Evolutionary conservation across 1,140 invertebrate species (phyloP).

Genomic region (honey bee (Apis mellifera)): DNA sequence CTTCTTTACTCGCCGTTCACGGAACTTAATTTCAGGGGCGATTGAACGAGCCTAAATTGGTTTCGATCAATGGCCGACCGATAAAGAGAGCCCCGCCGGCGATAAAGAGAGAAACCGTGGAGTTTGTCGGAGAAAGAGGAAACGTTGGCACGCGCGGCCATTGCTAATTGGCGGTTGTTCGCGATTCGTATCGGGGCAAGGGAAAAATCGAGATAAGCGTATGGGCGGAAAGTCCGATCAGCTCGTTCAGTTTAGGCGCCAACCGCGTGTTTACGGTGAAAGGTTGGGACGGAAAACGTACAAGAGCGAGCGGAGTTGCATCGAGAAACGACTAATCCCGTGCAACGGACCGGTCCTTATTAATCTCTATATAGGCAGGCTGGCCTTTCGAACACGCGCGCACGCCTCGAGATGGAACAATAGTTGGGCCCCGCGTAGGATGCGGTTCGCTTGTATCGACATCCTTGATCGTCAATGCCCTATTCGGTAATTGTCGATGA

Average conservation of each 20-base stretch:
- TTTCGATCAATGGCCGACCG: constrained; percentile 8
- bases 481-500: constrained; percentile 46
- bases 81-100: background rate
- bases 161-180: constrained; percentile 34
- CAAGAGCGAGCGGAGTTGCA: constrained; percentile 1
- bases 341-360: constrained; percentile 45
- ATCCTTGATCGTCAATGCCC: constrained; percentile 24
- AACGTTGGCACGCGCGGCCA: constrained; percentile 15
- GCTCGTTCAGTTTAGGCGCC: constrained; percentile 43
- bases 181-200: constrained; percentile 28
- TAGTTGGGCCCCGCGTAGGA: constrained; percentile 41
- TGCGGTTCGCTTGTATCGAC: constrained; percentile 24
- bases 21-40: background rate
- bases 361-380: constrained; percentile 33
- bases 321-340: constrained; percentile 27
- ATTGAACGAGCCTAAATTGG: background rate
- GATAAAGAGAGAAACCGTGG: too few species aligned
- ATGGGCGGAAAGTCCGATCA: constrained; percentile 5
- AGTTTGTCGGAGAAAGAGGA: background rate
- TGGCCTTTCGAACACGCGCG: constrained; percentile 25
- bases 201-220: constrained; percentile 23
- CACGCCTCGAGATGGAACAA: constrained; percentile 19
- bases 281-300: constrained; percentile 43
- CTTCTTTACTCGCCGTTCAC: too few species aligned
- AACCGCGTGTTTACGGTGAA: constrained; percentile 51